Evolutionary conservation across 1,140 invertebrate species (phyloP), one percentile per base, ranked within the genome.

Genomic region (Drosophila yakuba): DNA sequence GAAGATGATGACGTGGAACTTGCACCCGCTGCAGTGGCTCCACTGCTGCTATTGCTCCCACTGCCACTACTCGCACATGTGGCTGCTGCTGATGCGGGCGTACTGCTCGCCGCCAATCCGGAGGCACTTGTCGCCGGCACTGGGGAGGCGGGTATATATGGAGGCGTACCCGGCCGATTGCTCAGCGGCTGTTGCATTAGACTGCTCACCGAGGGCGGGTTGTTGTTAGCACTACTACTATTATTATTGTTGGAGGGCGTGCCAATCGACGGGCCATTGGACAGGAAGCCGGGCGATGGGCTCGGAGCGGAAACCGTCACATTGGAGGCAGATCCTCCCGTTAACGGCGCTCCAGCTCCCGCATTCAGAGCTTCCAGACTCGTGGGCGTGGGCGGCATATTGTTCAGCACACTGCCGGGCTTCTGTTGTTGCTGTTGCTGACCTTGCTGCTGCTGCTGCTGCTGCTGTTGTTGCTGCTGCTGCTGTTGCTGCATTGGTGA

Each of bases 131-230:
- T 76, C 7, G 83, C 81, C 57, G 90, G 75, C 56, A 77, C 75
- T 48, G 83, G 92, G 5, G 88, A 91, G 71, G 82, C 74, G 58
- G 82, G 75, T 54, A 86, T 78, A 43, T 80, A 82, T 10, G 91
- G 84, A 25, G 90, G 90, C 39, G 90, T 82, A 38, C 77, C 73
- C 14, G 82, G 75, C 0, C 81, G 89, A 47, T 85, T 91, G 51
- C 83, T 91, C 32, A 88, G 36, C n/a, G 92, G 88, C 43, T 92
- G 88, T 38, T 92, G 91, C 77, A 92, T 90, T 2, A 92, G 50
- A 20, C 93, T 93, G 45, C 92, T 92, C 12, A 93, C 93, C 14
- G 93, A 92, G 48, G 94, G 93, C 39, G 94, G 93, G 74, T 94
- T 93, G 56, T 91, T 91, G 68, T 60, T 68, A 28, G 64, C 64